These are phyloP conservation scores for Gymnothorax reevesii DNA, from an alignment of 2,797 vertebrate genomes.

Conservation along the genomic window DNA sequence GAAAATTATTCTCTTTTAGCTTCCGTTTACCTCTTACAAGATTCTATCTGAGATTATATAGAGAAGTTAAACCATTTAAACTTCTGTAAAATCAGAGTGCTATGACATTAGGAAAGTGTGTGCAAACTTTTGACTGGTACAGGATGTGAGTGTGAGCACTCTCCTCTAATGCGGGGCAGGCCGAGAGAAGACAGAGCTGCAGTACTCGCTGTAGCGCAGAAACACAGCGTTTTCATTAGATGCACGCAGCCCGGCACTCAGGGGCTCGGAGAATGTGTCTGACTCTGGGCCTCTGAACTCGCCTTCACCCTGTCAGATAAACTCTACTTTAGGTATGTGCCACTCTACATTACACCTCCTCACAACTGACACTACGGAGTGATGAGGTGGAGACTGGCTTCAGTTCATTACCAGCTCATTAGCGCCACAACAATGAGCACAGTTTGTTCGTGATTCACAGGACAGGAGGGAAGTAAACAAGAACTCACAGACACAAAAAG, in stretches of 20 bases:
- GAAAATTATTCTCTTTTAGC: no score
- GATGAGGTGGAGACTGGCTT: not conserved
- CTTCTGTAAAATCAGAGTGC: no score
- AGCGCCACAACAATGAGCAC: not conserved
- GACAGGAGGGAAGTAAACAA: not conserved
- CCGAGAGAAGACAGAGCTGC: not conserved
- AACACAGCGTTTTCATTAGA: constrained; percentile 44
- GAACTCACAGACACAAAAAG: not conserved
- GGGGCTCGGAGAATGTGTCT: constrained; percentile 30
- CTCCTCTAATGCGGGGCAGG: not conserved
- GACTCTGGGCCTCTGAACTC: constrained; percentile 29
- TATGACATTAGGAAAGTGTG: no score
- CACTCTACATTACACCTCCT: not conserved
- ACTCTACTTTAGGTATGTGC: constrained; percentile 5
- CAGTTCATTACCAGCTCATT: constrained; percentile 23
- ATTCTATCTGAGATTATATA: no score
- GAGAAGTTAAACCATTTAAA: no score
- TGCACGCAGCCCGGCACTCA: constrained; percentile 40
- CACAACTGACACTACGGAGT: not conserved
- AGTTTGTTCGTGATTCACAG: not conserved
- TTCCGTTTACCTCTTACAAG: no score
- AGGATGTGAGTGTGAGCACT: not conserved
- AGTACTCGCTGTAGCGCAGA: constrained; percentile 19
- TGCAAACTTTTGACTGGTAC: no score
- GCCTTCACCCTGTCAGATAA: constrained; percentile 6